Evolutionary conservation across 64 coral and sea anemone species (phyloP), one percentile per base, ranked within the genome.

Genomic region (Acropora tenuis): DNA sequence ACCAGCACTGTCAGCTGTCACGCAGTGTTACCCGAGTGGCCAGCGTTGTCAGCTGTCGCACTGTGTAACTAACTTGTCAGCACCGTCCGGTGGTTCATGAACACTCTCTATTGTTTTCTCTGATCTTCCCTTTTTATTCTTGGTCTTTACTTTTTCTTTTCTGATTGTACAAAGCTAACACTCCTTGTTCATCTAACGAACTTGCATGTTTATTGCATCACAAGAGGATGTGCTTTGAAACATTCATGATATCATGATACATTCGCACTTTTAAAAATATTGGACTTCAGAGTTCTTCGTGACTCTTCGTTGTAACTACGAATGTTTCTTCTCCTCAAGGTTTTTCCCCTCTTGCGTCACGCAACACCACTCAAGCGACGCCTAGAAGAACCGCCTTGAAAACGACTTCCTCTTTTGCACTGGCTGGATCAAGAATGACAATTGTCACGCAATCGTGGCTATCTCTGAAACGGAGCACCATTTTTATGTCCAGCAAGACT

Each of bases 281-380:
- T 30, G 30, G 30, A 30, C 30, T 30, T 30, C 30, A 30, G 30
- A 30, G 53, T 2, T 44, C 30, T 7, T 63, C 15, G 8, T 81
- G 52, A 81, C 52, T 42, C 40, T 15, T 61, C 43, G 52, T 84
- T 71, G 46, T 78, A 78, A 78, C 45, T n/a, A 7, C 75, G 16
- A 47, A 13, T 78, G 16, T 85, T 58, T 85, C 44, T 71, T 71
- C 6, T 84, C 63, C 81, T 63, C 45, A 85, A 85, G 82, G 82
- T 85, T 50, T 48, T 12, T 8, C 43, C 16, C n/a, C 82, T 85
- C 15, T 73, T 18, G 20, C 1, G 44, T 71, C 65, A 85, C 63
- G 46, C 63, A 71, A 19, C 60, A 9, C 80, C 61, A 69, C 59
- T n/a, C 5, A 4, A 82, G 8, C 19, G 41, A 69, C 59, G 5